Base-by-base conservation (phyloP, 1,140 invertebrate species). In the Chrysomallon squamiferum region DNA sequence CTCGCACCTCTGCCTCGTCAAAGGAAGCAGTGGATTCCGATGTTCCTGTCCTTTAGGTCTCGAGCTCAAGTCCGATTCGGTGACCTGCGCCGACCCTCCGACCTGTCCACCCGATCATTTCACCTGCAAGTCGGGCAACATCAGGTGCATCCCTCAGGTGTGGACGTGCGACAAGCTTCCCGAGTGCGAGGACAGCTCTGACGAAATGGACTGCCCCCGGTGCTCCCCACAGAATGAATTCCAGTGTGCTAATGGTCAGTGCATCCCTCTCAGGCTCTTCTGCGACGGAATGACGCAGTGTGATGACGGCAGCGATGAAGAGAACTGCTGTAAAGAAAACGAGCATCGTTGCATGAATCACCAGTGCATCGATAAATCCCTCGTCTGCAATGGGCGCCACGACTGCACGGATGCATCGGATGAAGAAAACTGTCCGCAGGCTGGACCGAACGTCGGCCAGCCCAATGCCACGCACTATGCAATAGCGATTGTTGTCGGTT, bases 151-250 rank as follows among this genome's bases (percentile, higher is more conserved):
- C 27, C 83, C 83, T 2, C 62, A 67, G 25, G 69, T 72, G 18
- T 85, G 83, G 83, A 68, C 68, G 27, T 90, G 91, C 85, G 87
- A 90, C 80, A 74, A 78, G n/a, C 57, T 66, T 11, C 57, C 72
- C 1, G 93, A 95, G 76, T 96, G 93, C 74, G 89, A 88, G 0
- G 93, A 96, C 80, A 85, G 87, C 41, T 91, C 90, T 0, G 94
- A 96, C 78, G 93, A 95, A 1, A 92, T 2, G 92, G 93, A 43
- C 92, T 96, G 7, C 93, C 93, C 1, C 91, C 95, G 68, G 87
- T 83, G 81, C 66, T 38, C 35, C 6, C 96, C 94, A 75, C 93
- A 60, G 2, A 32, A 52, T 13, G 65, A 79, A 64, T 82, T 78
- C 58, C 70, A 72, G 43, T 84, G 82, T 71, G 54, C 67, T 13